These are phyloP conservation scores for Pyrochroa serraticornis DNA, from an alignment of 2,888 invertebrate genomes.

Conservation along the genomic window DNA sequence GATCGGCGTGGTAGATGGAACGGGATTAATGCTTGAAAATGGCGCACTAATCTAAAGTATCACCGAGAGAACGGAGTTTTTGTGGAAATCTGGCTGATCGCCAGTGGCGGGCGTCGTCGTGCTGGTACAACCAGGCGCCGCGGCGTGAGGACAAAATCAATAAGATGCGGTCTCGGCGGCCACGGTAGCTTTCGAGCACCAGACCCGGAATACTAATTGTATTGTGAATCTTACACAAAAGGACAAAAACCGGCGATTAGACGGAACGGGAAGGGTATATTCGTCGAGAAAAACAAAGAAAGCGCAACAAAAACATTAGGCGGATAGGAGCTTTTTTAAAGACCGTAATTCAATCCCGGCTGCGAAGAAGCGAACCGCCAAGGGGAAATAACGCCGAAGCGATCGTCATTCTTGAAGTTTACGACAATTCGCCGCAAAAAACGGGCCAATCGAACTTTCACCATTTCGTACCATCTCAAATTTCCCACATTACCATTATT, in stretches of 20 bases:
- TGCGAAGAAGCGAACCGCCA: neutral
- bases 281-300: constrained; percentile 14
- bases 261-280: neutral
- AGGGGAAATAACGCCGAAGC: no score
- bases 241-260: constrained; percentile 12
- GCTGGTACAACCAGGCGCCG: constrained; percentile 35
- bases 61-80: constrained; percentile 17
- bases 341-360: constrained; percentile 4
- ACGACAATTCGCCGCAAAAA: no score
- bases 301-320: constrained; percentile 8
- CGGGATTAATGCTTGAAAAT: constrained; percentile 21
- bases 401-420: no score
- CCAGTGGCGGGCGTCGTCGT: constrained; percentile 35
- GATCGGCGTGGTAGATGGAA: constrained; percentile 19
- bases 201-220: constrained; percentile 21
- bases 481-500: no score
- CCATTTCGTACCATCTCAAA: no score
- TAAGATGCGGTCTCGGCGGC: constrained; percentile 32
- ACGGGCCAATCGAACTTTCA: no score
- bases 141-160: constrained; percentile 34
- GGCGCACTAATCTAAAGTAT: constrained; percentile 7
- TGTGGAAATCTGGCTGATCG: constrained; percentile 27
- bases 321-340: neutral
- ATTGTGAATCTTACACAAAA: constrained; percentile 9
- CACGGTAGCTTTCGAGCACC: constrained; percentile 12